Evolutionary conservation across 2,888 invertebrate species (phyloP).

Genomic region (Micoletzkya japonica): DNA sequence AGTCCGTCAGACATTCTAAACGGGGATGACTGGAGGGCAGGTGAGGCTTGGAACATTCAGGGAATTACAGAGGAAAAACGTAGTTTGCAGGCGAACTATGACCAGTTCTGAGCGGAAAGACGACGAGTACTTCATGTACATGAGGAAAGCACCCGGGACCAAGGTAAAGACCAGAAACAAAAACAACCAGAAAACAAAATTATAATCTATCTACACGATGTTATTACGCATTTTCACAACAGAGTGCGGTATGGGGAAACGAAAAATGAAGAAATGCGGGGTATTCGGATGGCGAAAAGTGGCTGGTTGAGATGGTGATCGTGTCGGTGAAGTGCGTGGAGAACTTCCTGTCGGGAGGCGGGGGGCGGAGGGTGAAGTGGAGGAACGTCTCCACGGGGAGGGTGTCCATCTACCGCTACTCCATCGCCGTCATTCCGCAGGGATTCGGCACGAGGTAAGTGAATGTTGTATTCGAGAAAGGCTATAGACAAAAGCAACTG

Average conservation of each 20-base stretch:
- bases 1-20: too few species aligned
- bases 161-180: slow-evolving; percentile 18
- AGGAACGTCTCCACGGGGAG: slow-evolving; percentile 26
- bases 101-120: slow-evolving; percentile 7
- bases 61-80: background rate
- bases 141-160: slow-evolving; percentile 8
- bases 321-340: slow-evolving; percentile 22
- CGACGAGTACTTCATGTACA: slow-evolving; percentile 20
- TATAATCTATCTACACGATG: too few species aligned
- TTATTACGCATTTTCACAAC: too few species aligned
- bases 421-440: slow-evolving; percentile 19
- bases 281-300: background rate
- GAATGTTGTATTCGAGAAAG: background rate
- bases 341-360: slow-evolving; percentile 2
- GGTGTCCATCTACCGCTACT: slow-evolving; percentile 26
- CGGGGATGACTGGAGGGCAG: too few species aligned
- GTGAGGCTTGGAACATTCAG: too few species aligned
- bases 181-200: too few species aligned
- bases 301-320: slow-evolving; percentile 11
- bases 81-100: slow-evolving; percentile 3
- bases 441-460: slow-evolving; percentile 19
- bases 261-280: too few species aligned
- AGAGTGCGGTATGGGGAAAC: too few species aligned
- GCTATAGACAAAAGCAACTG: too few species aligned
- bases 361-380: slow-evolving; percentile 24